A percentile compares a stretch with the other conserved stretches of the same genome.
Conservation (phyloP, 2,113 vertebrate genomes). For the Diadophis punctatus region DNA sequence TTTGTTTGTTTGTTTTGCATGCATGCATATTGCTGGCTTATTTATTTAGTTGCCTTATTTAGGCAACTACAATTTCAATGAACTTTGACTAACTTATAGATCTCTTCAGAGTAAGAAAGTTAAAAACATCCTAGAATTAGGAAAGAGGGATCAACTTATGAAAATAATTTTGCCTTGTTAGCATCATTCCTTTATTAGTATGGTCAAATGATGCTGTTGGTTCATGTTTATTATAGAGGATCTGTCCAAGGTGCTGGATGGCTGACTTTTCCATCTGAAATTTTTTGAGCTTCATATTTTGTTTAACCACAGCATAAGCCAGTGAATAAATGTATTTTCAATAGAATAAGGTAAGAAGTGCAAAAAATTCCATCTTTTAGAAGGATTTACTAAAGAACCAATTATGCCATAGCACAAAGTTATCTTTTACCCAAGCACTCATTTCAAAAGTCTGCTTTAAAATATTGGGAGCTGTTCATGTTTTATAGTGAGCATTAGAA, state of each 20-base stretch:
- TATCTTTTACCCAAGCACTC: neutral
- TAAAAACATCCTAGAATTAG: neutral
- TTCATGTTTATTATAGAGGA: neutral
- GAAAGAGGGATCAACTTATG: too few relatives aligned
- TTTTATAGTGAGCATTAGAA: neutral
- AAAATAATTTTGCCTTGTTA: neutral
- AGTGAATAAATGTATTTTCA: conserved; percentile 13
- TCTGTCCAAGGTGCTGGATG: neutral
- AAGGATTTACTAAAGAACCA: conserved; percentile 9
- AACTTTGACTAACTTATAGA: neutral
- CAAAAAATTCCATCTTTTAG: neutral
- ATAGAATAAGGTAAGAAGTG: neutral
- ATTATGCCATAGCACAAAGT: conserved; percentile 1
- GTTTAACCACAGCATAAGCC: neutral
- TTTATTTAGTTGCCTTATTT: too few relatives aligned
- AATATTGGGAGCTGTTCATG: neutral
- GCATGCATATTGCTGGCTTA: too few relatives aligned
- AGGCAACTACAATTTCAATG: neutral
- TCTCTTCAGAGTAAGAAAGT: neutral
- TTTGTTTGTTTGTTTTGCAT: neutral
- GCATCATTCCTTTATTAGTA: neutral
- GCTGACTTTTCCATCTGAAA: neutral
- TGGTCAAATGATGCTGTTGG: neutral
- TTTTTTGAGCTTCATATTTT: conserved; percentile 6
- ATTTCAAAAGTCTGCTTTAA: conserved; percentile 21